Base-by-base conservation (phyloP, 2,797 vertebrate genomes). In the Chaenodraco wilsoni region DNA sequence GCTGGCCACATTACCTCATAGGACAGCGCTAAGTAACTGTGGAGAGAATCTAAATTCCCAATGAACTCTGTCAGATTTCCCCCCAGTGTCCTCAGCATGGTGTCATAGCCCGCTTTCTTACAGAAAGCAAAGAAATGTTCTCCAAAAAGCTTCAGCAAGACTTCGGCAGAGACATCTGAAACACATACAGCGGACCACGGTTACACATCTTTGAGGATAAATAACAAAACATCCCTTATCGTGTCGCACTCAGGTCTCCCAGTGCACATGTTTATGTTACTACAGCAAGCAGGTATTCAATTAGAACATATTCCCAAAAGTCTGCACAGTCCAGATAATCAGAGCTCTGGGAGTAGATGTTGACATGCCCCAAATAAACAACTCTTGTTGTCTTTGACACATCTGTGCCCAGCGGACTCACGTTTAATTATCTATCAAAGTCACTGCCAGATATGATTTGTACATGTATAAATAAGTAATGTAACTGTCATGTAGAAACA, bases 101-200 rank as follows among this genome's bases (percentile, higher is more conserved):
- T 76, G 85, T 96, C 95, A 2, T 96, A 96, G 23, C 95, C 96
- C 2, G 95, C 94, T 80, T 91, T 83, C 89, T 96, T 96, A 72
- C 95, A 96, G 85, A 96, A 96, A 15, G 72, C 86, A 76, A 96
- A 96, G 90, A 96, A 96, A 74, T 95, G 88, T 66, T 93, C 91
- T 31, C 96, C 96, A 49, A 96, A 96, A 13, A 96, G 91, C 75
- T 95, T 95, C 16, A 96, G 85, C 5, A 96, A 87, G 15, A 77
- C 84, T 41, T 95, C 95, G 17, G 92, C 61, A 1, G 80, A n/a
- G 1, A 87, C 67, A 48, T 51, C 87, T 89, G 75, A 11, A 70
- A 70, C 41, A 75, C 33, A 48, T 0, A 40, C 5, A 71, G 19
- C 17, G 21, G 27, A 9, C 40, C 31, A 40, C 40, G 6, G 57